Percentiles rank a stretch among this genome's conserved stretches.
Evolutionary conservation across 2,797 vertebrate genomes (phyloP).

Genomic region (Lycodopsis pacificus): DNA sequence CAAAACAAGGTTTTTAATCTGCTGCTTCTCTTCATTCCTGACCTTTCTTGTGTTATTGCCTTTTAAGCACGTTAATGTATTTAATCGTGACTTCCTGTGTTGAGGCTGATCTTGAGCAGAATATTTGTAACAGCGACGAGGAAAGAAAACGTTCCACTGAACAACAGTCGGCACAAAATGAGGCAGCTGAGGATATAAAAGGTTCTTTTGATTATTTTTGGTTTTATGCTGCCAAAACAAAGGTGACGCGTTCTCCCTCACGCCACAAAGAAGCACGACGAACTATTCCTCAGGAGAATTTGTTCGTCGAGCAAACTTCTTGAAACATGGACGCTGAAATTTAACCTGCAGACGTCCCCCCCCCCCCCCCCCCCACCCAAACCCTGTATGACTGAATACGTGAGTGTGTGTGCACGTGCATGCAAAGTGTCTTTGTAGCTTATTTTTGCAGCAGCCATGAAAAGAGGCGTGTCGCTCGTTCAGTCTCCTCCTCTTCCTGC

Average conservation of each 20-base stretch:
- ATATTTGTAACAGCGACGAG: slow-evolving; percentile 35
- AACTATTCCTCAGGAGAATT: slow-evolving; percentile 21
- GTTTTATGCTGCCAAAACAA: background rate
- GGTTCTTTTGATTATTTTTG: background rate
- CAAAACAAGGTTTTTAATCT: background rate
- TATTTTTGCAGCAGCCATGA: slow-evolving; percentile 77
- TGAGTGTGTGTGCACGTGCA: slow-evolving; percentile 36
- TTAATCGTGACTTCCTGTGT: background rate
- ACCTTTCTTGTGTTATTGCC: background rate
- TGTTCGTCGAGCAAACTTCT: slow-evolving; percentile 13
- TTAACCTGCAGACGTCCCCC: slow-evolving; percentile 10
- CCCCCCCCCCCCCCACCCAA: background rate
- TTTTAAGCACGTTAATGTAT: background rate
- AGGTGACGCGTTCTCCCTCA: background rate
- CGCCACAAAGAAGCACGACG: background rate
- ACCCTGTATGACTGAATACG: slow-evolving; percentile 26
- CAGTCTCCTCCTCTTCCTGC: background rate
- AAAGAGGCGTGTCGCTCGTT: slow-evolving; percentile 43
- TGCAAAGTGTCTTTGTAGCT: slow-evolving; percentile 72
- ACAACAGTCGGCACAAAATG: slow-evolving; percentile 47
- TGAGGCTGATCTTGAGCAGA: no score
- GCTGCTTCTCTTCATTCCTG: background rate
- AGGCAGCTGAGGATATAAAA: slow-evolving; percentile 28
- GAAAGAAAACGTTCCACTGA: slow-evolving; percentile 18
- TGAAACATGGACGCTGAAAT: slow-evolving; percentile 35